phyloP scores from a whole-genome alignment of 1,140 invertebrate species.

The Mylabris phalerata region DNA sequence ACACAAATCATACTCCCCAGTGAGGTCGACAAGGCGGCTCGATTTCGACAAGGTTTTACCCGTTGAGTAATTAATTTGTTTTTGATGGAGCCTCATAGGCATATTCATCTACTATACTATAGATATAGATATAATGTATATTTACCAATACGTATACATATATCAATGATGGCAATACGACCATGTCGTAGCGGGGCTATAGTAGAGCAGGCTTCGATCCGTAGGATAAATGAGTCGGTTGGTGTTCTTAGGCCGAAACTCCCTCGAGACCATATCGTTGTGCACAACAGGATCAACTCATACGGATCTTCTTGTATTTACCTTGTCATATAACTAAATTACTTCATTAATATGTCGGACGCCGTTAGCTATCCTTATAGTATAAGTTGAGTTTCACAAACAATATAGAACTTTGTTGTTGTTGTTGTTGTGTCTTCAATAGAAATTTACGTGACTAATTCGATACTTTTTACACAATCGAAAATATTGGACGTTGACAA shows the following conservation, averaged over 20 bases:
- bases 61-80: conserved; percentile 37
- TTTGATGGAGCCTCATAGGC: conserved; percentile 34
- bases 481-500: conserved; percentile 9
- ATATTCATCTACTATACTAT: background rate
- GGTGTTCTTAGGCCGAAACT: conserved; percentile 34
- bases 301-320: conserved; percentile 38
- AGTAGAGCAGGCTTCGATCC: conserved; percentile 13
- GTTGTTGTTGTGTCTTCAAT: no score
- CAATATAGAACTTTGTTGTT: no score
- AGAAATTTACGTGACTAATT: no score
- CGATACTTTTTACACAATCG: no score
- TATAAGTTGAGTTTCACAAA: no score
- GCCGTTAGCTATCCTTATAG: no score
- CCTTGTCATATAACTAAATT: conserved; percentile 40
- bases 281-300: conserved; percentile 33
- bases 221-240: conserved; percentile 32
- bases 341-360: conserved; percentile 35
- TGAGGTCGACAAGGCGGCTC: conserved; percentile 32
- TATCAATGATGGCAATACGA: no score
- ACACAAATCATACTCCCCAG: conserved; percentile 35
- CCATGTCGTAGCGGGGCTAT: no score
- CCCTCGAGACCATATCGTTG: conserved; percentile 24
- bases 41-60: conserved; percentile 36
- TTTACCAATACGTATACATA: no score
- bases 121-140: no score